phyloP scores from a whole-genome alignment of 2,888 invertebrate genomes.

The Epinotia brunnichana region DNA sequence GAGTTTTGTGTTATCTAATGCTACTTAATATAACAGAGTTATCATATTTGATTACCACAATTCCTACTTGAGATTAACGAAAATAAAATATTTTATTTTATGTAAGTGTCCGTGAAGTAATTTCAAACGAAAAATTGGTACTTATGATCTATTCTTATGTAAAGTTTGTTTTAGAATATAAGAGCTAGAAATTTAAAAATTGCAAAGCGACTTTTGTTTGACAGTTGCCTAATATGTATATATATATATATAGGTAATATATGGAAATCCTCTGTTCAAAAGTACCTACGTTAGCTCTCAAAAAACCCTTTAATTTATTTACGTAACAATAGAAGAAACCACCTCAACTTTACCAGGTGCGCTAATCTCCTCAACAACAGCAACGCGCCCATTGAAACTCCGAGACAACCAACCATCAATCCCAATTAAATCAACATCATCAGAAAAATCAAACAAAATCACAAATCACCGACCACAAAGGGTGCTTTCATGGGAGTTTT shows the following conservation, averaged over 20 bases:
- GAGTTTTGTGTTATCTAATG: slow-evolving; percentile 40
- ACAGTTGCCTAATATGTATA: background rate
- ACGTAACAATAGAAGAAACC: slow-evolving; percentile 19
- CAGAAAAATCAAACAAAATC: slow-evolving; percentile 77
- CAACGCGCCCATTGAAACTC: slow-evolving; percentile 47
- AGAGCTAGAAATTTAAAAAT: too few species aligned
- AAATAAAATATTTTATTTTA: background rate
- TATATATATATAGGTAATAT: too few species aligned
- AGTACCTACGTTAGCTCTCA: background rate
- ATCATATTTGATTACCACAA: slow-evolving; percentile 23
- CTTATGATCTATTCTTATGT: background rate
- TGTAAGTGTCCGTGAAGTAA: background rate
- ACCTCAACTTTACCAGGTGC: slow-evolving; percentile 18
- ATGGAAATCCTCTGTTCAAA: background rate
- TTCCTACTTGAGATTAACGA: background rate
- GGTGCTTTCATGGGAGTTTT: slow-evolving; percentile 63
- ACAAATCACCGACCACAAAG: slow-evolving; percentile 71
- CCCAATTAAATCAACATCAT: slow-evolving; percentile 77
- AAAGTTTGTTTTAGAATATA: too few species aligned
- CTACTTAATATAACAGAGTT: slow-evolving; percentile 30
- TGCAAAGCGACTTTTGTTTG: too few species aligned
- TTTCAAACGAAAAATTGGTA: background rate
- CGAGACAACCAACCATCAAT: slow-evolving; percentile 71
- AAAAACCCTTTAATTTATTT: slow-evolving; percentile 7
- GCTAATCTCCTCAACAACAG: slow-evolving; percentile 20